phyloP scores from a whole-genome alignment of 2,113 vertebrate genomes.

The Muntiacus reevesi region DNA sequence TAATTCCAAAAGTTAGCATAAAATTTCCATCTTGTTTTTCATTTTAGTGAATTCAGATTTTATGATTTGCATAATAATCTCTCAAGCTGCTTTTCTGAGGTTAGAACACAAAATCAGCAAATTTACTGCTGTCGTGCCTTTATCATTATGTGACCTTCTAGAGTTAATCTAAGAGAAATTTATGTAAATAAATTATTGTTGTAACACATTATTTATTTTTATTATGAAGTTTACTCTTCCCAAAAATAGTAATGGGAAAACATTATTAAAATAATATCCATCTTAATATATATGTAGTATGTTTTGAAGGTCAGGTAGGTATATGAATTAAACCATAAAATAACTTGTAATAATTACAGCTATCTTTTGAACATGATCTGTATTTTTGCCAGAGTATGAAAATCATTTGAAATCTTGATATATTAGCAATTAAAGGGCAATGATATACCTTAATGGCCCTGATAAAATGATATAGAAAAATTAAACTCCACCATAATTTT shows the following conservation, averaged over 20 bases:
- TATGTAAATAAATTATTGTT: neutral
- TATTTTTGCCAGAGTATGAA: neutral
- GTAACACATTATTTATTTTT: neutral
- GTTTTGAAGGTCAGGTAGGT: neutral
- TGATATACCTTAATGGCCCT: neutral
- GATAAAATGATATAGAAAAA: neutral
- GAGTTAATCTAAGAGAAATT: neutral
- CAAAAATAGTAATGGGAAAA: neutral
- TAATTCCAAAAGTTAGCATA: neutral
- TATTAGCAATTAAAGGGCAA: neutral
- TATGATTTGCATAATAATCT: neutral
- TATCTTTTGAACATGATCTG: neutral
- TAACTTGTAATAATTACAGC: neutral
- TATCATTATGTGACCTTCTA: neutral
- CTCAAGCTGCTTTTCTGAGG: neutral
- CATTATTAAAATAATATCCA: neutral
- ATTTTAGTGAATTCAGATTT: neutral
- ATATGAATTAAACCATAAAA: neutral
- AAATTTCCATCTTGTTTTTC: neutral
- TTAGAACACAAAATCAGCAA: neutral
- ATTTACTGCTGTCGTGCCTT: neutral
- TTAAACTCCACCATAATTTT: neutral
- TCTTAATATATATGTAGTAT: neutral
- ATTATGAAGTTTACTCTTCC: neutral
- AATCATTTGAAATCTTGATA: neutral